Base-by-base conservation (phyloP, 2,113 vertebrate species). In the Tringa solitaria region DNA sequence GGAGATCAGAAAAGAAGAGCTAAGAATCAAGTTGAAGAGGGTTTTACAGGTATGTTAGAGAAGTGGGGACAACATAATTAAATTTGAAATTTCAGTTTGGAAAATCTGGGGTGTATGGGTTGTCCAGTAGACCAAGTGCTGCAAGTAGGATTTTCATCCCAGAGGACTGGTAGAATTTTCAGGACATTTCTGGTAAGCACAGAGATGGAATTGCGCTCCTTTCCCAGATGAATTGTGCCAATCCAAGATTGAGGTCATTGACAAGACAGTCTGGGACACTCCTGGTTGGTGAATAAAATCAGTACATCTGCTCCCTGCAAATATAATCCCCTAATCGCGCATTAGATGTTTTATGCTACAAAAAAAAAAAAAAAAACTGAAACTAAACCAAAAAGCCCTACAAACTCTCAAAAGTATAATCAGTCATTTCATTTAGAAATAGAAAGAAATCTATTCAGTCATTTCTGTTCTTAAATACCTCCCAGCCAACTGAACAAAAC, bases 231-330 rank as follows among this genome's bases (percentile, higher is more conserved):
- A 84, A 68, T 59, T 5, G 20, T 3, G 1, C 13, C 35, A 87
- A 74, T 43, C 28, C 43, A 75, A 75, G 70, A 90, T 60, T 95
- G 83, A 88, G 93, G 89, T 92, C 89, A 92, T 14, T 84, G 46
- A 41, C 50, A 84, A 88, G 39, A 57, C 59, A 83, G 85, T 86
- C 76, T 72, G 72, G 50, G 73, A 45, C 60, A 28, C 14, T 90
- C 27, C 21, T 77, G 26, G 23, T 30, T 88, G 43, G 75, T 93
- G 67, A 96, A 76, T 84, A 95, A 96, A 95, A 46, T 39, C 75
- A 73, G 35, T 48, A 67, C 87, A 95, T 90, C 95, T 92, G 86
- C 92, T 94, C 69, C 20, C 45, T 88, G 20, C 48, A 73, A 22
- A 60, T 75, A 72, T 83, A 88, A 95, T 80, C 56, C 60, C 60